Evolutionary conservation across 2,797 vertebrate genomes (phyloP), one percentile per base, ranked within the genome.

Genomic region (Intellagama lesueurii): DNA sequence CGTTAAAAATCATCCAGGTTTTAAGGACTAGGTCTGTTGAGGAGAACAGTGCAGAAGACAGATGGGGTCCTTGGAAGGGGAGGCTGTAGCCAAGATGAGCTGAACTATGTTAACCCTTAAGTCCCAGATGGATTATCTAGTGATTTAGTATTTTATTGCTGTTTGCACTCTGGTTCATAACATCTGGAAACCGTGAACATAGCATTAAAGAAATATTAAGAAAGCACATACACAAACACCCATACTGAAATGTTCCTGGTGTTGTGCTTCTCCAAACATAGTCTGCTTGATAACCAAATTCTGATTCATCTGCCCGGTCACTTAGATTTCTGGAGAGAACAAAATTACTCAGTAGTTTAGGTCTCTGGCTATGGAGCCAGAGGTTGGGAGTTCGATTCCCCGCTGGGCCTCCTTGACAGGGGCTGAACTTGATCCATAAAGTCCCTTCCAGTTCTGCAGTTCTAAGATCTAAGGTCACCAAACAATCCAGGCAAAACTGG

Each of bases 121-220:
- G 83, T 24, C 72, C 77, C 88, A 68, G 69, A 35, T 81, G 83
- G 84, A 76, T 76, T 81, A 86, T 40, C 85, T 35, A 66, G 40
- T 22, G 26, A 81, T 86, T 81, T 86, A 69, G 69, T 68, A 73
- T 40, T 64, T 81, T 81, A 86, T 86, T 75, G 79, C 83, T 75
- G 28, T 52, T 68, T 24, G 9, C 77, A 78, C 64, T 78, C 75
- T 49, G 79, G 40, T 82, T 47, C 70, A 24, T 64, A 88, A 80
- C 83, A 89, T 89, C 83, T 89, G 83, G 83, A 86, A 89, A 24
- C n/a, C 66, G 83, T 85, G 78, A 89, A 70, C 49, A 35, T 8
- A 44, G 66, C 79, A 32, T 80, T 80, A 35, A 16, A 78, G 69
- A 52, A 86, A 76, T 75, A 81, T 76, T 47, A 81, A 60, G 40